Evolutionary conservation across 2,888 invertebrate genomes (phyloP).

Genomic region (Rugalucina vietnamica): DNA sequence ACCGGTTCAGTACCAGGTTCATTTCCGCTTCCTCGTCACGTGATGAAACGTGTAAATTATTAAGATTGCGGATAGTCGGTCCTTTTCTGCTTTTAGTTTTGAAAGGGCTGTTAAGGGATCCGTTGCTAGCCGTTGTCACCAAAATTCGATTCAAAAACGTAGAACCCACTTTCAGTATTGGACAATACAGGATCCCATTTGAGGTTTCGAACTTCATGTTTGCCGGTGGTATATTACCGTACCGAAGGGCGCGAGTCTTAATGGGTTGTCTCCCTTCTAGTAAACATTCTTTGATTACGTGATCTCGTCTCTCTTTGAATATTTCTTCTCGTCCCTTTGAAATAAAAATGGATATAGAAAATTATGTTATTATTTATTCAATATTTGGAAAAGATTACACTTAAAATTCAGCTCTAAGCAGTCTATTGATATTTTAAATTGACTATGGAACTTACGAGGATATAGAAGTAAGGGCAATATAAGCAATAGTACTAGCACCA

Average conservation of each 20-base stretch:
- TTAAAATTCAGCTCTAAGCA: too few species aligned
- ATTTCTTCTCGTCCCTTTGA: background rate
- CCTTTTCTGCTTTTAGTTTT: background rate
- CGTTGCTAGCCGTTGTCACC: slow-evolving; percentile 41
- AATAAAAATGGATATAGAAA: too few species aligned
- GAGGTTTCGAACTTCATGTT: slow-evolving; percentile 44
- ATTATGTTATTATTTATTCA: too few species aligned
- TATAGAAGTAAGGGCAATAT: too few species aligned
- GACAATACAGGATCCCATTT: slow-evolving; percentile 69
- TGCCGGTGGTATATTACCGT: background rate
- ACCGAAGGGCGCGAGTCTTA: background rate
- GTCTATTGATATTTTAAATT: too few species aligned
- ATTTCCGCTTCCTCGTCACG: slow-evolving; percentile 1
- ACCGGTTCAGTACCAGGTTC: slow-evolving; percentile 35
- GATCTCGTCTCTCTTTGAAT: slow-evolving; percentile 27
- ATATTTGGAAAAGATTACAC: too few species aligned
- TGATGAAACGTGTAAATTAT: background rate
- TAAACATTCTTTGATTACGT: slow-evolving; percentile 20
- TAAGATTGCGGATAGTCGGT: slow-evolving; percentile 5
- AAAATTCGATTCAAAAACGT: slow-evolving; percentile 70
- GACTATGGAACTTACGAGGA: too few species aligned
- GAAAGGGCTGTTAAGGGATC: slow-evolving; percentile 50
- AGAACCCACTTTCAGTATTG: slow-evolving; percentile 73
- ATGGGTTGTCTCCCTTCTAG: slow-evolving; percentile 22
- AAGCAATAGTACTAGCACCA: too few species aligned